Evolutionary conservation across 1,140 invertebrate genomes (phyloP).

Genomic region (Drosophila aff.): DNA sequence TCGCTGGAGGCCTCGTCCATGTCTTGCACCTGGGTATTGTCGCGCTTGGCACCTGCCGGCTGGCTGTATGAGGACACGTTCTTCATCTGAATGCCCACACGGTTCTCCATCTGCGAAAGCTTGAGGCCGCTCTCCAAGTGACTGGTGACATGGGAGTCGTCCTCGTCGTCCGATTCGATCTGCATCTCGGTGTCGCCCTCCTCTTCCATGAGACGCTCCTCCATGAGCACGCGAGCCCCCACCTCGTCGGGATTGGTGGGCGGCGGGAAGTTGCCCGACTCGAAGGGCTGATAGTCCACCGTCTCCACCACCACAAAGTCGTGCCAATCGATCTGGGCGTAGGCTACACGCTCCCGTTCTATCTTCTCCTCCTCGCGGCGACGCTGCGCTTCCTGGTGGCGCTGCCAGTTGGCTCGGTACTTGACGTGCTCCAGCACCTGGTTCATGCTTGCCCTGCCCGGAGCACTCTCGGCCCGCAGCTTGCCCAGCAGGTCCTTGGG

Average conservation of each 20-base stretch:
- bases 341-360: constrained; percentile 97
- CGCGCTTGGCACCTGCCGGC: constrained; percentile 80
- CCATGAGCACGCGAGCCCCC: constrained; percentile 95
- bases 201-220: constrained; percentile 86
- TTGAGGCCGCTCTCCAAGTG: constrained; percentile 74
- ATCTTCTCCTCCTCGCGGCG: constrained; percentile 97
- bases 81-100: constrained; percentile 85
- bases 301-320: constrained; percentile 99
- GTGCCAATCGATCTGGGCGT: constrained; percentile 99
- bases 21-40: constrained; percentile 89
- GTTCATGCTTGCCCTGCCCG: constrained; percentile 86
- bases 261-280: constrained; percentile 97
- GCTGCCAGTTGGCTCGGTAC: constrained; percentile 98
- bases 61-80: constrained; percentile 77
- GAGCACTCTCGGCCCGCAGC: constrained; percentile 91
- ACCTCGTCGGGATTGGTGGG: constrained; percentile 99
- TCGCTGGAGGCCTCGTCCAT: constrained; percentile 96
- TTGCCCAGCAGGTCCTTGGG: constrained; percentile 95
- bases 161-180: constrained; percentile 88
- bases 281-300: constrained; percentile 98
- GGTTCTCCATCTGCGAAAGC: constrained; percentile 88
- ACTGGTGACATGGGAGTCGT: constrained; percentile 86
- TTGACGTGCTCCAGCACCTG: constrained; percentile 95
- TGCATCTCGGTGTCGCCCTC: constrained; percentile 89
- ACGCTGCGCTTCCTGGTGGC: constrained; percentile 96